Percentiles rank a stretch among this genome's conserved stretches.
Evolutionary conservation across 2,113 vertebrate species (phyloP).

Genomic region (Perca fluviatilis): DNA sequence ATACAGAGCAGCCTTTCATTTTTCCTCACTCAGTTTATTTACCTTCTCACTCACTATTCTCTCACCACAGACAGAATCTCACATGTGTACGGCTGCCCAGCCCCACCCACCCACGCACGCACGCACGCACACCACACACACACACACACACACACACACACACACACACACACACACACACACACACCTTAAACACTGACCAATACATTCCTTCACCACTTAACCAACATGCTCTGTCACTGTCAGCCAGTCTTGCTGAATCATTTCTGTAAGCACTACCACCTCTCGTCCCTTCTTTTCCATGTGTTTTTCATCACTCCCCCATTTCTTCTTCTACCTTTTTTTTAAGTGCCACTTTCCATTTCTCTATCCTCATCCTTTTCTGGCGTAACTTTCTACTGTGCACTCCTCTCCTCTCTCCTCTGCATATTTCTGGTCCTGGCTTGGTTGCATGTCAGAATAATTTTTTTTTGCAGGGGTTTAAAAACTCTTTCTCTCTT

Average conservation of each 20-base stretch:
- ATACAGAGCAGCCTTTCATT: constrained; percentile 76
- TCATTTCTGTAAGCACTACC: constrained; percentile 32
- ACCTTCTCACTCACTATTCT: constrained; percentile 68
- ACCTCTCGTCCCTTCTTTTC: neutral
- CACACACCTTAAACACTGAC: constrained; percentile 32
- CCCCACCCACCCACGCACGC: constrained; percentile 8
- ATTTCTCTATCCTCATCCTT: constrained; percentile 24
- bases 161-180: constrained; percentile 17
- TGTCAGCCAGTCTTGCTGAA: constrained; percentile 40
- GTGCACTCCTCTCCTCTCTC: neutral
- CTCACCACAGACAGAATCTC: constrained; percentile 66
- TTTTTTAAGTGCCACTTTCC: constrained; percentile 36
- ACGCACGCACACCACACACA: constrained; percentile 28
- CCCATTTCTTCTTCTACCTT: constrained; percentile 4
- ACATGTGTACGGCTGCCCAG: constrained; percentile 21
- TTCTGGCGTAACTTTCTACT: constrained; percentile 12
- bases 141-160: constrained; percentile 13
- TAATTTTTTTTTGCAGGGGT: constrained; percentile 30
- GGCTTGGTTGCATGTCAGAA: constrained; percentile 20
- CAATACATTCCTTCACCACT: constrained; percentile 38
- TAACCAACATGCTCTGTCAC: constrained; percentile 60
- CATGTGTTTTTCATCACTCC: constrained; percentile 34
- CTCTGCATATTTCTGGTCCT: constrained; percentile 21
- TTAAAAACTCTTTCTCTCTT: constrained; percentile 48
- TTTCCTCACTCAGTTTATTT: constrained; percentile 65